Base-by-base conservation (phyloP, 2,113 vertebrate species). In the Gadus macrocephalus region DNA sequence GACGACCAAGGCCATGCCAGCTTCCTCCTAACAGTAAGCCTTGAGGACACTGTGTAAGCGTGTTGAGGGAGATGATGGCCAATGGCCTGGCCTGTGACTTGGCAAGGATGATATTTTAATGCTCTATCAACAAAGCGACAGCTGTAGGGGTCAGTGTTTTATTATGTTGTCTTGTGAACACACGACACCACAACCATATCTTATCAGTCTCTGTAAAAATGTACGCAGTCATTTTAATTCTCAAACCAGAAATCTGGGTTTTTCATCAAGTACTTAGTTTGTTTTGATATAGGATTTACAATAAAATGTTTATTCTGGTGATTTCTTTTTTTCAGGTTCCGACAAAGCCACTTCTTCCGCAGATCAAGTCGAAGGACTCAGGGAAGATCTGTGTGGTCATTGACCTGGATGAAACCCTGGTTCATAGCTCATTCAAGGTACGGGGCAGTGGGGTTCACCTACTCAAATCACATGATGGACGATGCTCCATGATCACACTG, bases 391-490 rank as follows among this genome's bases (percentile, higher is more conserved):
- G 92, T 64, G 91, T 93, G 61, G 90, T 93, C 56, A 92, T 93
- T 42, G 92, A 93, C 83, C 86, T 93, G 85, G 92, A 93, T 81
- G 92, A 93, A 89, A 93, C 92, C 9, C 83, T 93, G 80, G 92
- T 93, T 66, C 92, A 93, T 80, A 93, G 92, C 86, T 93, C 92
- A 73, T 93, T 93, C 75, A 93, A 92, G 92, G 92, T 93, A 87
- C 12, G 42, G 88, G 83, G 15, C 15, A 64, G 5, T 31, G n/a
- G 63, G 53, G 67, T 20, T n/a, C 71, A 17, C 14, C 61, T 59
- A 69, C 56, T 49, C 16, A 62, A 35, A 25, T 15, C 42, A 49
- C 42, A 2, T 49, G 42, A 49, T 42, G 38, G 8, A 49, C 11
- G 8, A 49, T 14, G 42, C 8, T 49, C 42, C 42, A 12, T 49